phyloP scores from a whole-genome alignment of 2,888 invertebrate species.

The Heliconius erato region DNA sequence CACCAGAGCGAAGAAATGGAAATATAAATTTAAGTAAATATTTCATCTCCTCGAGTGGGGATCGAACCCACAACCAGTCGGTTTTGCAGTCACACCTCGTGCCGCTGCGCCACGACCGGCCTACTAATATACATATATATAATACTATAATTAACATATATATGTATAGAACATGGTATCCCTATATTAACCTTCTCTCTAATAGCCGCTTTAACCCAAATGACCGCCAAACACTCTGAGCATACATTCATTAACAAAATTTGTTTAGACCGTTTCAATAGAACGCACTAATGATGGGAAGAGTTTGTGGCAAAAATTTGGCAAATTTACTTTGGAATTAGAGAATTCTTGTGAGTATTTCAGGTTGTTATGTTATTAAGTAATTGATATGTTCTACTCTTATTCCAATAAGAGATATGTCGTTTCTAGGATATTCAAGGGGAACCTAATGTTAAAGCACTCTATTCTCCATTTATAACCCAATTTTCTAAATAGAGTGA shows the following conservation, averaged over 20 bases:
- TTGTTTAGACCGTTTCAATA: slow-evolving; percentile 53
- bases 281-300: slow-evolving; percentile 42
- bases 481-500: too few relatives aligned
- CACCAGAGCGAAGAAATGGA: too few relatives aligned
- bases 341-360: too few relatives aligned
- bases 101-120: too few relatives aligned
- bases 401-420: too few relatives aligned
- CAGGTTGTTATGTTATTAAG: neutral
- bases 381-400: neutral
- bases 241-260: slow-evolving; percentile 61
- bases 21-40: too few relatives aligned
- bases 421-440: too few relatives aligned
- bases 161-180: slow-evolving; percentile 33
- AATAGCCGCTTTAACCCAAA: slow-evolving; percentile 60
- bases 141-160: slow-evolving; percentile 14
- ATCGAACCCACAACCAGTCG: too few relatives aligned
- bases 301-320: neutral
- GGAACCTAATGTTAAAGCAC: too few relatives aligned
- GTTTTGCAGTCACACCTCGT: too few relatives aligned
- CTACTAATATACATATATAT: neutral
- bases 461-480: too few relatives aligned
- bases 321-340: neutral
- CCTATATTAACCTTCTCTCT: slow-evolving; percentile 55
- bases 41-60: too few relatives aligned
- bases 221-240: slow-evolving; percentile 61